Evolutionary conservation across 2,797 vertebrate genomes (phyloP), one percentile per base, ranked within the genome.

Genomic region (Onychomys torridus): DNA sequence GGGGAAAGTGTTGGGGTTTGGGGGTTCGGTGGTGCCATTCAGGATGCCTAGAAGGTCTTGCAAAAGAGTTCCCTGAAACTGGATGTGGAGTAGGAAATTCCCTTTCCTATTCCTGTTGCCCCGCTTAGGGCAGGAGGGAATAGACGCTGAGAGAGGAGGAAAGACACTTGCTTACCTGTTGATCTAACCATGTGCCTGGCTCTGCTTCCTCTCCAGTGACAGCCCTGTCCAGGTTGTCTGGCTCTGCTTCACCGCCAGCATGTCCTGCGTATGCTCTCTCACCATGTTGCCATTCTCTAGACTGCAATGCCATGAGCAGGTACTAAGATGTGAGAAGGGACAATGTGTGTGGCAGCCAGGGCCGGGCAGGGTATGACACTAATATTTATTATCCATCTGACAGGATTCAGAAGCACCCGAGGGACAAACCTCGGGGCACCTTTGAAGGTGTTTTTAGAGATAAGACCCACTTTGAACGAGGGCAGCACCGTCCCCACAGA

Each of bases 61-160:
- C 23, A 65, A 34, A 37, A 77, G 59, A 86, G 61, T 71, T 76
- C 90, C n/a, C 81, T 63, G 81, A 89, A 79, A 93, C 8, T 55
- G 29, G 14, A 52, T 49, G 5, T 63, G 19, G 57, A 4, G 14
- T 77, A 67, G 65, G 69, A 73, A 37, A 73, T 37, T 40, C 14
- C n/a, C 69, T 40, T 94, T 76, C 49, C 43, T 75, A 7, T 67
- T 61, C 37, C 32, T 14, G 27, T n/a, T 82, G 78, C 93, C 14
- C 6, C 9, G 2, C 34, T 84, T 75, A 43, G 7, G 11, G 25
- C 77, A n/a, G 43, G 46, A 73, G 34, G 63, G 9, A 83, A 86
- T 49, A 40, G 82, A 32, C 69, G 23, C 61, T 13, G 10, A 29
- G 10, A 12, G 16, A n/a, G 25, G 43, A 55, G 43, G 23, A 25